These are phyloP conservation scores for Erynnis tages DNA, from an alignment of 2,888 invertebrate species.

Conservation along the genomic window DNA sequence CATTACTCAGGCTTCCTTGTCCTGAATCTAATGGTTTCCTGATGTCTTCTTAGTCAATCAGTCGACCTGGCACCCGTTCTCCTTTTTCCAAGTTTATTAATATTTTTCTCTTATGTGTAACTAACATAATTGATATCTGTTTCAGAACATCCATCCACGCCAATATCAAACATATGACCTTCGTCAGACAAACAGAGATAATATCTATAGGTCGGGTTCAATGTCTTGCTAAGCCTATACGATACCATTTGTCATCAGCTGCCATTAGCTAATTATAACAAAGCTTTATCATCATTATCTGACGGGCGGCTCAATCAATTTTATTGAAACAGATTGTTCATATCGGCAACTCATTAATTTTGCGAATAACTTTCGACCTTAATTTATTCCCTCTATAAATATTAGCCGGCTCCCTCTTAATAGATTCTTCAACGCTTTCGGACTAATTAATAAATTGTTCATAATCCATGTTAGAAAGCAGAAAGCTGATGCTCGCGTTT, in stretches of 20 bases:
- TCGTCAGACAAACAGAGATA: background rate
- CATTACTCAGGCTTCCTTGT: no score
- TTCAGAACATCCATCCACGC: no score
- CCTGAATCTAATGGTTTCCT: no score
- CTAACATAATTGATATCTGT: no score
- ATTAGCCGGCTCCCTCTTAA: slow-evolving; percentile 9
- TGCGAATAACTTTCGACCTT: slow-evolving; percentile 5
- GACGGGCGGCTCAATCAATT: slow-evolving; percentile 1
- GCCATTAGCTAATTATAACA: slow-evolving; percentile 2
- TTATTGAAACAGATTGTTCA: slow-evolving; percentile 15
- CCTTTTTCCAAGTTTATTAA: no score
- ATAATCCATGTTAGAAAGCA: background rate
- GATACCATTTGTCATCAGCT: background rate
- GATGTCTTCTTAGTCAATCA: no score
- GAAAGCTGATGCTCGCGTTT: background rate
- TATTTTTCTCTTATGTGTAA: no score
- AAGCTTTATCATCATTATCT: slow-evolving; percentile 14
- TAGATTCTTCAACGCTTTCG: slow-evolving; percentile 23
- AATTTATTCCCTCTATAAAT: slow-evolving; percentile 1
- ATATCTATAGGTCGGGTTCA: background rate
- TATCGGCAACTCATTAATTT: slow-evolving; percentile 18
- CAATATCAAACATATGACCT: no score
- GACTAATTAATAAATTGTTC: slow-evolving; percentile 25
- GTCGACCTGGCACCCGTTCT: no score
- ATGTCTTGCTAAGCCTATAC: background rate